Percentiles rank a stretch among this genome's conserved stretches.
Conservation (phyloP, 2,888 invertebrate species). For the Dryocosmus kuriphilus region DNA sequence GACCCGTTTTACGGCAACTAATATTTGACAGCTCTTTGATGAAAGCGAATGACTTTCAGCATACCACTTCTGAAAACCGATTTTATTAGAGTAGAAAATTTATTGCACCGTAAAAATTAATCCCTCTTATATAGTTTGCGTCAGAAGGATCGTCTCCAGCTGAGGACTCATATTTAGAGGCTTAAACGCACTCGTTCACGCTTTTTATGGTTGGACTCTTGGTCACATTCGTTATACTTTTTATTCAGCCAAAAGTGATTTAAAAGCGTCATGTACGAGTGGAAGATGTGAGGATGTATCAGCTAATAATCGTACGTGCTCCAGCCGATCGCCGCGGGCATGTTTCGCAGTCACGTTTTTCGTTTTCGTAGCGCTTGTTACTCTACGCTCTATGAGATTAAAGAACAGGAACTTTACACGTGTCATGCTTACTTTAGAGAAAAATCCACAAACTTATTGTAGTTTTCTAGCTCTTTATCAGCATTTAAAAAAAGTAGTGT, state of each 20-base stretch:
- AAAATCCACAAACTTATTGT: background rate
- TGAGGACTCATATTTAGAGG: background rate
- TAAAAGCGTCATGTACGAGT: background rate
- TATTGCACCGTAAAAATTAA: background rate
- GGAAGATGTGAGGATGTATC: conserved; percentile 11
- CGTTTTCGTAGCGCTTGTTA: conserved; percentile 10
- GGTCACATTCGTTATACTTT: conserved; percentile 3
- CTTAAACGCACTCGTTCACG: background rate
- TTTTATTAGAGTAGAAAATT: background rate
- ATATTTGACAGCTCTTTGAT: too few species aligned
- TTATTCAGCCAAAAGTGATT: conserved; percentile 6
- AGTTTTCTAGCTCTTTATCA: background rate
- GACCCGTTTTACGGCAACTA: too few species aligned
- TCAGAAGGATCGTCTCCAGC: background rate
- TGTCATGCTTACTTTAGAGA: conserved; percentile 3
- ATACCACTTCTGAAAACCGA: background rate
- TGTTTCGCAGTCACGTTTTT: conserved; percentile 4
- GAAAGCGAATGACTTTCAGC: background rate
- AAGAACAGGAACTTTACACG: conserved; percentile 21
- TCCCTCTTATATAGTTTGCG: background rate
- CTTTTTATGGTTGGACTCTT: background rate
- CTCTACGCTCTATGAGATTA: background rate
- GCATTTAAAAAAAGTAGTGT: background rate
- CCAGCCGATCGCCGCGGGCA: conserved; percentile 15
- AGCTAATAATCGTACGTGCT: conserved; percentile 16